Evolutionary conservation across 2,888 invertebrate genomes (phyloP).

Genomic region (Chalcosyrphus nemorum): DNA sequence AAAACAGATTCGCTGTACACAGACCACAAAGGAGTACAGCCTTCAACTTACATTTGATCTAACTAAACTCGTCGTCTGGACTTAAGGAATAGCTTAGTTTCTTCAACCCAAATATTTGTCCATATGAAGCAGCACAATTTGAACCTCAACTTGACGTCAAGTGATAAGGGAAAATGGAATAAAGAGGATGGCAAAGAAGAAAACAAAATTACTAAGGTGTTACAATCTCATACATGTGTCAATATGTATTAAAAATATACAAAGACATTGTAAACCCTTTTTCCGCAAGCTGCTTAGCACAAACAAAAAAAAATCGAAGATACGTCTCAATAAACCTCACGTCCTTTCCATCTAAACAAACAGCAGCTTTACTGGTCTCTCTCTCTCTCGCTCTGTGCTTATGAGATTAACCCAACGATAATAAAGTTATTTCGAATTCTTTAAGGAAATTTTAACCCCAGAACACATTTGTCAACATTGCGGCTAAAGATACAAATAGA

Average conservation of each 20-base stretch:
- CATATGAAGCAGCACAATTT: too few species aligned
- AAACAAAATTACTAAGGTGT: too few species aligned
- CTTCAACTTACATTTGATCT: too few species aligned
- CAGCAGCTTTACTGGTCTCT: neutral
- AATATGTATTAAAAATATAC: neutral
- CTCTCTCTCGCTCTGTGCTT: conserved; percentile 22
- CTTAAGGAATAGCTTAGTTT: too few species aligned
- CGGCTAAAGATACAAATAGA: conserved; percentile 66
- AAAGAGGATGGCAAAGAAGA: too few species aligned
- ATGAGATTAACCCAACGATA: conserved; percentile 69
- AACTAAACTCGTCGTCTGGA: too few species aligned
- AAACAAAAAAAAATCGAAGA: conserved; percentile 34
- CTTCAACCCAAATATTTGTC: too few species aligned
- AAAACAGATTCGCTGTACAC: too few species aligned
- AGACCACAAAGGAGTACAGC: too few species aligned
- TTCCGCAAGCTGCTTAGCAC: neutral
- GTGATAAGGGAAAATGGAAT: too few species aligned
- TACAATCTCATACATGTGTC: neutral
- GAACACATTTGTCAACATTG: conserved; percentile 71
- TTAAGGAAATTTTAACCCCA: conserved; percentile 59
- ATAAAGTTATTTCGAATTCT: conserved; percentile 71
- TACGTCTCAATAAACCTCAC: conserved; percentile 52
- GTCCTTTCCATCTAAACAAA: conserved; percentile 35
- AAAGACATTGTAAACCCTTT: too few species aligned
- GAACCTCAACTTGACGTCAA: too few species aligned